A percentile compares a stretch with the other conserved stretches of the same genome.
These are phyloP conservation scores for Resseliella maxima DNA, from an alignment of 2,888 invertebrate genomes.

Conservation along the genomic window DNA sequence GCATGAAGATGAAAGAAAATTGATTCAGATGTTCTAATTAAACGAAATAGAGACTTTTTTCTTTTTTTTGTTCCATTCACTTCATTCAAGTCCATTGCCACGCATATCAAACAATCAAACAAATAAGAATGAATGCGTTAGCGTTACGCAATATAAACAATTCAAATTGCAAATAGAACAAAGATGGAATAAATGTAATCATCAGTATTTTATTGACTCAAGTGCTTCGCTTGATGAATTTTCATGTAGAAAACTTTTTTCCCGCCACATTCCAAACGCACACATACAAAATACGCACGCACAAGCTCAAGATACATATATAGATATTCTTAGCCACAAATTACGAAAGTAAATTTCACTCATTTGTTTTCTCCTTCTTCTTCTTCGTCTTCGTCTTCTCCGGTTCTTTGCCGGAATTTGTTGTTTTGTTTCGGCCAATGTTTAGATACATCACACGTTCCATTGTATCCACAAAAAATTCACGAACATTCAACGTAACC, in stretches of 20 bases:
- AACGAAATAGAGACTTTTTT: too few species aligned
- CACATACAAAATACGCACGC: not conserved
- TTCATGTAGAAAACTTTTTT: constrained; percentile 36
- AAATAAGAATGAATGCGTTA: not conserved
- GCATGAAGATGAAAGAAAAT: constrained; percentile 9
- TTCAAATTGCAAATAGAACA: not conserved
- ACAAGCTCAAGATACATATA: not conserved
- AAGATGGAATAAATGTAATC: constrained; percentile 35
- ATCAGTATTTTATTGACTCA: constrained; percentile 36
- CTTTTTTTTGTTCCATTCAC: too few species aligned
- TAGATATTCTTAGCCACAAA: not conserved
- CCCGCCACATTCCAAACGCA: not conserved
- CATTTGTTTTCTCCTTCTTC: not conserved
- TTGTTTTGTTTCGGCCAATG: not conserved
- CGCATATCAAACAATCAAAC: not conserved
- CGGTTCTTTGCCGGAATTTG: too few species aligned
- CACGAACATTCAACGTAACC: not conserved
- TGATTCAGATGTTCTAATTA: constrained; percentile 30
- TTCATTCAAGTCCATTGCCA: not conserved
- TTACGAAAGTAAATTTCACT: constrained; percentile 7
- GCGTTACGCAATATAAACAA: not conserved
- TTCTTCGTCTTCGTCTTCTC: not conserved
- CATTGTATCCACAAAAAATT: not conserved
- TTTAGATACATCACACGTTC: not conserved
- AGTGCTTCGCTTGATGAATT: constrained; percentile 21